phyloP scores from a whole-genome alignment of 2,888 invertebrate species.

The Eledone cirrhosa region DNA sequence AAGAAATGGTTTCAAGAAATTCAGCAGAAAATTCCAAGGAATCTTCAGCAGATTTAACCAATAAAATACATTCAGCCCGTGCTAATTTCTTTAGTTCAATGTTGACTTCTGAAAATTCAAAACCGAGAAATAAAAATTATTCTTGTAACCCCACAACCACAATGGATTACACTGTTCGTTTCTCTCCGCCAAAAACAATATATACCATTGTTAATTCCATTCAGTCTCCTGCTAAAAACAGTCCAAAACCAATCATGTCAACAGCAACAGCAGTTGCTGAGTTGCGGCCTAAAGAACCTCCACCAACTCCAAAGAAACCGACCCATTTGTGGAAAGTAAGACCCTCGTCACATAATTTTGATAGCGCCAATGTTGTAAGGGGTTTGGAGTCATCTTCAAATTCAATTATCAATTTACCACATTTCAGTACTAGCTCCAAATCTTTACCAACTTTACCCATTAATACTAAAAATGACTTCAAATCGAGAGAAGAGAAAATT shows the following conservation, averaged over 20 bases:
- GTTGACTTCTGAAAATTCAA: not conserved
- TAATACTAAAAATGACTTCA: too few species aligned
- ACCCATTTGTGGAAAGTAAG: slow-evolving; percentile 16
- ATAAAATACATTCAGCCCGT: slow-evolving; percentile 1
- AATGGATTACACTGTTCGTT: slow-evolving; percentile 9
- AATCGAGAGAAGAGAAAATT: too few species aligned
- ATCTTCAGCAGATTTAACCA: not conserved
- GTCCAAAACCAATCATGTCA: not conserved
- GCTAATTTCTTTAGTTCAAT: slow-evolving; percentile 17
- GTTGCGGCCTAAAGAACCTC: slow-evolving; percentile 20
- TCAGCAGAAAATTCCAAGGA: slow-evolving; percentile 1
- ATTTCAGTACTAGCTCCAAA: too few species aligned
- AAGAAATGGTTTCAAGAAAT: not conserved
- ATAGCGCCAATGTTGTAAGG: too few species aligned
- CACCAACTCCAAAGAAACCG: slow-evolving; percentile 14
- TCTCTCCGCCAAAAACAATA: not conserved
- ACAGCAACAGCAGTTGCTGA: slow-evolving; percentile 22
- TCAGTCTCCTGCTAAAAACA: not conserved
- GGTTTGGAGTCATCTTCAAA: too few species aligned
- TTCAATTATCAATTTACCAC: too few species aligned
- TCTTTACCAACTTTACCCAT: too few species aligned
- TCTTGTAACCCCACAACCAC: not conserved
- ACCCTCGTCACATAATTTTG: too few species aligned
- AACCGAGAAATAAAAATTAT: not conserved
- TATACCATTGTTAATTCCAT: not conserved